Base-by-base conservation (phyloP, 2,797 vertebrate species). In the Trachops cirrhosus region DNA sequence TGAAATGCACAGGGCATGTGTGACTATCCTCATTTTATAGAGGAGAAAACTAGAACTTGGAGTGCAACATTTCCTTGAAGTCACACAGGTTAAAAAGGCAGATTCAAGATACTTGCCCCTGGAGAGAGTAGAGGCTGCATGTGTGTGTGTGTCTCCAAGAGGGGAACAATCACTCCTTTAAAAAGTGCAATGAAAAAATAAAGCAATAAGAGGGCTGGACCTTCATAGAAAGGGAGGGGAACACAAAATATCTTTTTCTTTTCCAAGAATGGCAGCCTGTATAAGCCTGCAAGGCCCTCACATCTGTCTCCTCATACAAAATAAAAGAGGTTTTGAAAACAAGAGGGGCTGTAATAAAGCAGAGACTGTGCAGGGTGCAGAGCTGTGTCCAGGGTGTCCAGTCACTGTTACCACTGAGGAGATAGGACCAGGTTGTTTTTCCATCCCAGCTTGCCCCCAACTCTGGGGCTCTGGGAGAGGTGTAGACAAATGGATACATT, bases 281-380 rank as follows among this genome's bases (percentile, higher is more conserved):
- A 97, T 94, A 97, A 97, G 96, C 98, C 95, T 90, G 98, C 82
- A 5, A 97, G 98, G 96, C 97, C 95, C 97, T 97, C 98, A 97
- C 98, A 98, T 98, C 98, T 98, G 98, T 98, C 98, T 98, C 97
- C 97, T 98, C 97, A 95, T 82, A 86, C 98, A 98, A 98, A 98
- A 98, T 98, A 98, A 98, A 98, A 98, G 98, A 98, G 97, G 97
- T 96, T 98, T 98, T 98, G 98, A 97, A 98, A 97, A 94, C 97
- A 97, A 95, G 98, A 98, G 97, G 84, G 97, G 95, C 96, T 95
- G 57, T 94, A 95, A 98, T 98, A 98, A 98, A 98, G 97, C 97
- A 77, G 0, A 68, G 97, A 82, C 98, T 98, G 98, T 98, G 97
- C 96, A 79, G 78, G 96, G 94, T 89, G 95, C 75, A 21, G 96